phyloP scores from a whole-genome alignment of 2,797 vertebrate genomes.

The Martes flavigula region DNA sequence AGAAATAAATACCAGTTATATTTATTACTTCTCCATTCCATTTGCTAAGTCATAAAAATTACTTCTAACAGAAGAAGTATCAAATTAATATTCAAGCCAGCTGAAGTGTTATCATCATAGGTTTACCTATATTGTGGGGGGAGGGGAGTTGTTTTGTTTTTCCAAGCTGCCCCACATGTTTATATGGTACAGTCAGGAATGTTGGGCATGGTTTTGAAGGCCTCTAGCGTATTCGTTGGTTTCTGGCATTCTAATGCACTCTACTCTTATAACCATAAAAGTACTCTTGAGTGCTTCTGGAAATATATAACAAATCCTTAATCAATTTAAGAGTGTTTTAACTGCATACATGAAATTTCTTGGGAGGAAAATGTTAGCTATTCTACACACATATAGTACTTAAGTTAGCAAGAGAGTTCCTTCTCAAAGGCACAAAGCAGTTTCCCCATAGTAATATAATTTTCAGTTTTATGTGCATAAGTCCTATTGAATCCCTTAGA shows the following conservation, averaged over 20 bases:
- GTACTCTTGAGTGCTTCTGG: constrained; percentile 81
- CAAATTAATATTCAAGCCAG: constrained; percentile 69
- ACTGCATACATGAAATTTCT: constrained; percentile 81
- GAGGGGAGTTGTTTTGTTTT: constrained; percentile 61
- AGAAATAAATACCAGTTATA: constrained; percentile 67
- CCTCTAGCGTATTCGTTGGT: constrained; percentile 75
- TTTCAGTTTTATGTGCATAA: constrained; percentile 73
- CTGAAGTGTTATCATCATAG: constrained; percentile 56
- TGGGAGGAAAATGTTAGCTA: constrained; percentile 77
- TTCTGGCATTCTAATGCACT: constrained; percentile 77
- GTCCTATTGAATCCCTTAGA: constrained; percentile 75
- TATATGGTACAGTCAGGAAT: constrained; percentile 76
- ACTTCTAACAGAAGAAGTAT: constrained; percentile 58
- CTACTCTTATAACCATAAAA: constrained; percentile 79
- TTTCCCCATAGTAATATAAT: constrained; percentile 70
- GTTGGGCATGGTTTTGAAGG: constrained; percentile 71
- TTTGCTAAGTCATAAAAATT: constrained; percentile 69
- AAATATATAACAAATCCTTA: constrained; percentile 82
- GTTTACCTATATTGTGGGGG: background rate
- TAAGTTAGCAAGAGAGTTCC: constrained; percentile 75
- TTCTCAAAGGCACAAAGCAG: constrained; percentile 71
- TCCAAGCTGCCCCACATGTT: constrained; percentile 69
- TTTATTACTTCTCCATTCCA: constrained; percentile 55
- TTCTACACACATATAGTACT: constrained; percentile 68
- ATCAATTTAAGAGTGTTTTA: constrained; percentile 82